Percentiles rank a stretch among this genome's conserved stretches.
Evolutionary conservation across 2,113 vertebrate species (phyloP).

Genomic region (Cheirogaleus medius): DNA sequence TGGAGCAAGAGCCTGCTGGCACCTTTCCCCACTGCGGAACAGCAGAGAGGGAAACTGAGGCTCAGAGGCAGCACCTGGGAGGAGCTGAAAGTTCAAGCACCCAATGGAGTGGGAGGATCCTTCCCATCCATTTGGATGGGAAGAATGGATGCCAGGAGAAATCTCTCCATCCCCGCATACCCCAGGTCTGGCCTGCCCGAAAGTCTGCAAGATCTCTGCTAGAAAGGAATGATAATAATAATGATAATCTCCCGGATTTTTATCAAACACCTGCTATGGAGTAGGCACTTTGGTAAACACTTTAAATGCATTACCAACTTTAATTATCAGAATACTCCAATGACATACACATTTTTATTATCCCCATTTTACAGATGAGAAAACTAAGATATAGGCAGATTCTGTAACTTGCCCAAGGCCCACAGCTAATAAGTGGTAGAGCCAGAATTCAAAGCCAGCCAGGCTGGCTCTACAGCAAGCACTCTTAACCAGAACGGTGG

Average conservation of each 20-base stretch:
- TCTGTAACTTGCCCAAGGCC: background rate
- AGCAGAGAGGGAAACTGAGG: constrained; percentile 73
- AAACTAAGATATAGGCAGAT: background rate
- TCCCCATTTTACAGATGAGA: background rate
- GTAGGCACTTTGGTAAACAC: background rate
- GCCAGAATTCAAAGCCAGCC: background rate
- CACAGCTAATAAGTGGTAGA: background rate
- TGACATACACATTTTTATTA: background rate
- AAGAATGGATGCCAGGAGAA: background rate
- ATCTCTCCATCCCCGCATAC: background rate
- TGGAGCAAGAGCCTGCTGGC: constrained; percentile 56
- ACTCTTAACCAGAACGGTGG: background rate
- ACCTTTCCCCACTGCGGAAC: constrained; percentile 73
- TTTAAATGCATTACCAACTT: background rate
- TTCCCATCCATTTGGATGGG: background rate
- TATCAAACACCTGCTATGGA: background rate
- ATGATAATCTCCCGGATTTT: background rate
- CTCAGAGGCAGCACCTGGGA: constrained; percentile 13
- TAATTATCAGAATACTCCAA: background rate
- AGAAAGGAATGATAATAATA: background rate
- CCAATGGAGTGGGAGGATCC: background rate
- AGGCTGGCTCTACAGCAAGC: background rate
- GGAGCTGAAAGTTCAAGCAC: constrained; percentile 18
- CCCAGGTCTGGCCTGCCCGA: background rate
- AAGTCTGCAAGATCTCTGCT: background rate